Base-by-base conservation (phyloP, 2,113 vertebrate species). In the Rhipidura dahli region DNA sequence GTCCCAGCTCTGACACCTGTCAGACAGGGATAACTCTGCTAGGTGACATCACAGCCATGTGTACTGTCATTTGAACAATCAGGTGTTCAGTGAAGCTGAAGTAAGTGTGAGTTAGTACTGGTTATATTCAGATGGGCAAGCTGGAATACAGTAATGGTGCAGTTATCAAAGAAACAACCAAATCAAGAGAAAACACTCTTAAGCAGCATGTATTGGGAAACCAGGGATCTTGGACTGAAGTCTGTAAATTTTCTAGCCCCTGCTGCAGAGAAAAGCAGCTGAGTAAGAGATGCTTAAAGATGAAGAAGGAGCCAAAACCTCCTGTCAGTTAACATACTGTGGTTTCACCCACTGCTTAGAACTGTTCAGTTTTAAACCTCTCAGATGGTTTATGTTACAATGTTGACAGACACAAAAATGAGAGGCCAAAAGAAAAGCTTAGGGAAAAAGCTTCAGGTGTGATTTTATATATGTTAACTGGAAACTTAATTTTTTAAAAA, bases 331-430 rank as follows among this genome's bases (percentile, higher is more conserved):
- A 80, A 83, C 70, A 39, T 49, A 22, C 79, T 78, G 85, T 81
- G 80, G 92, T 91, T 93, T 95, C 26, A 86, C 68, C 64, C 79
- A 57, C 61, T 89, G 83, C 88, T 91, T 83, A 86, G 83, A 88
- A 75, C 47, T 1, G 4, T 79, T 22, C 53, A 79, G n/a, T 83
- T 97, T 54, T 85, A 84, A 95, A 70, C 33, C 47, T 91, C 57
- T 89, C 82, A 59, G 66, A 78, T 87, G 77, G 57, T 72, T 95
- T 86, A 53, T 83, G 56, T 63, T 91, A 42, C 44, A 57, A 90
- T 53, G 64, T 89, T 94, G 92, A 83, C 81, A 96, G 88, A 88
- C 64, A 70, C 40, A 83, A 93, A 88, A 95, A 75, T 51, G 33
- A 90, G 20, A 88, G 71, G 28, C 40, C 51, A 87, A 90, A 78